Evolutionary conservation across 2,797 vertebrate species (phyloP), one percentile per base, ranked within the genome.

Genomic region (Adelosebastes latens): DNA sequence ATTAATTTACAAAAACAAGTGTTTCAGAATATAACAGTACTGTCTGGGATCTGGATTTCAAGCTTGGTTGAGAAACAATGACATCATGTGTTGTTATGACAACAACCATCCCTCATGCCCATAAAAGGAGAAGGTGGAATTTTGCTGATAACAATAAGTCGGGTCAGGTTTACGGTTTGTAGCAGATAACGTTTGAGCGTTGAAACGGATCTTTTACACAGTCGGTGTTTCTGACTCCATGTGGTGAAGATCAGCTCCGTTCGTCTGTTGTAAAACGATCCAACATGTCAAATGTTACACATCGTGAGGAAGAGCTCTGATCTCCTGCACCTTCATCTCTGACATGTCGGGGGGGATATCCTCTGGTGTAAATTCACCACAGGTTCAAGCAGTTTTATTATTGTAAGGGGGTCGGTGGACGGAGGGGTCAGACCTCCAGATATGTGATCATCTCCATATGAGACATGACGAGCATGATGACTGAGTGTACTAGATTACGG

Each of bases 401-500:
- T 84, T 74, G 18, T 76, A 29, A 29, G 27, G 60, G 9, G 27
- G 4, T 13, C 12, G 46, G 65, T 14, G 58, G 66, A 53, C 53
- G n/a, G 70, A 29, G 31, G 58, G 82, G 82, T 87, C 72, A 75
- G 61, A 80, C 56, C 68, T 80, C 32, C 68, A 71, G 12, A 73
- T 11, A 64, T 69, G 80, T 87, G 81, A 92, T 90, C 76, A 60
- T 52, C 65, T 86, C 88, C 88, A 85, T 84, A 83, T 88, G 88
- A 82, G 79, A 78, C 75, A 18, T 32, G 64, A 66, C 74, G 63
- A 52, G 77, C 77, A 13, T 18, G 63, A 20, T 18, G 59, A 18
- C 68, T 27, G 66, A 73, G 27, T 58, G 65, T 22, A 16, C 36
- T 18, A 87, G 81, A 88, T 83, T 68, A 80, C 14, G 42, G 25